Base-by-base conservation (phyloP, 35 echinoderm and acorn worm genomes). In the Acanthaster planci region DNA sequence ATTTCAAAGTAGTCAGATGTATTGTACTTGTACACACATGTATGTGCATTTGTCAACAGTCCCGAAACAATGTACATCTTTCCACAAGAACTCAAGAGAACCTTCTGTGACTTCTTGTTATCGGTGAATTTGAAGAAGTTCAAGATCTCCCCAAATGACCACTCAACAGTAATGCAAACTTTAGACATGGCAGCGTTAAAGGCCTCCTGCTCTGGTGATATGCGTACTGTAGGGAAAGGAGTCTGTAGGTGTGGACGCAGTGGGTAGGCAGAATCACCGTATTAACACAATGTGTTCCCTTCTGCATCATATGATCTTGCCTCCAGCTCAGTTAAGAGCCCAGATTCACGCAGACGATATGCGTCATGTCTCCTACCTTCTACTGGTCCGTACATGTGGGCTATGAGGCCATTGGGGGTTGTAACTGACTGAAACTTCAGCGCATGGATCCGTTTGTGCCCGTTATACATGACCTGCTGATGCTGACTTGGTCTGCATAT, bases 181-280 rank as follows among this genome's bases (percentile, higher is more conserved):
- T 10, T 86, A 1, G 38, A 68, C 86, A 94, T 90, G 2, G 84
- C 21, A 18, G 30, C 44, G 38, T 95, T 95, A 40, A 84, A 95
- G 2, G 37, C 53, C 35, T 84, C 37, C 34, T 95, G 85, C 14
- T 82, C 85, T 7, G 9, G 32, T 8, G 93, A 88, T 1, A 91
- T 6, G 57, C 88, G 78, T 6, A 6, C 42, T 0, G 68, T 57
- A 51, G 52, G 77, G 76, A 91, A 91, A 0, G 93, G 89, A 0
- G 30, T n/a, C 76, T 90, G 84, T 27, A 94, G 67, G 1, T 90
- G 87, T 2, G 92, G 52, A 17, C 92, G 42, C 40, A 90, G 36
- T 55, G 87, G 87, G 79, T 94, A 90, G 8, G 89, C 89, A 35
- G 81, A 85, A 60, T 96, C 93, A 32, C 93, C 89, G 82, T 92